A percentile compares a stretch with the other conserved stretches of the same genome.
These are phyloP conservation scores for Caracal caracal DNA, from an alignment of 2,113 vertebrate genomes.

Conservation along the genomic window DNA sequence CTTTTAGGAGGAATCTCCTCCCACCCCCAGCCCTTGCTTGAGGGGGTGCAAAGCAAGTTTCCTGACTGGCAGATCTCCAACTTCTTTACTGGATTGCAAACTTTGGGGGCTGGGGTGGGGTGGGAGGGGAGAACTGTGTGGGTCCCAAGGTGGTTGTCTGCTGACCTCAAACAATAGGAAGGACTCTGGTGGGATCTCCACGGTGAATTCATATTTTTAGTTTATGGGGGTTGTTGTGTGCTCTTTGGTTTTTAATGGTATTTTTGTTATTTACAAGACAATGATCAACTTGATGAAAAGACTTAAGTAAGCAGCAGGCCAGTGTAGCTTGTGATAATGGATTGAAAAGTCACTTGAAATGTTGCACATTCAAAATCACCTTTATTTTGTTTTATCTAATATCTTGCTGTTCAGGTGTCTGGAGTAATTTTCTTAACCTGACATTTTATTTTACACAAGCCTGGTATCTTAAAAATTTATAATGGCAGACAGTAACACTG, in stretches of 20 bases:
- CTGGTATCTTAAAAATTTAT: slow-evolving; percentile 61
- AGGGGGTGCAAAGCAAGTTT: slow-evolving; percentile 53
- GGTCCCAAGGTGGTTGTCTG: slow-evolving; percentile 46
- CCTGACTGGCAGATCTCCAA: slow-evolving; percentile 52
- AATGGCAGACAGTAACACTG: slow-evolving; percentile 61
- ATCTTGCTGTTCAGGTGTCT: slow-evolving; percentile 70
- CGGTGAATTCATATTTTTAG: slow-evolving; percentile 52
- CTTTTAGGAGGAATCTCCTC: neutral
- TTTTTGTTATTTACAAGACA: slow-evolving; percentile 57
- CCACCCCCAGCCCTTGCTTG: slow-evolving; percentile 64
- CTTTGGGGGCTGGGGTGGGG: slow-evolving; percentile 47
- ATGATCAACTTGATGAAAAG: slow-evolving; percentile 75
- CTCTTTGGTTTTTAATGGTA: slow-evolving; percentile 62
- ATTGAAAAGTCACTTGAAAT: slow-evolving; percentile 72
- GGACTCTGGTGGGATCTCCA: slow-evolving; percentile 9
- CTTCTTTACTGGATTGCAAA: slow-evolving; percentile 77
- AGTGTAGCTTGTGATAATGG: slow-evolving; percentile 63
- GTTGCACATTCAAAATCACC: slow-evolving; percentile 74
- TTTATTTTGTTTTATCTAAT: slow-evolving; percentile 81
- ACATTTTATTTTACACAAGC: slow-evolving; percentile 65
- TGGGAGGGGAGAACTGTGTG: neutral
- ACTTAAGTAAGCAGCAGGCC: slow-evolving; percentile 58
- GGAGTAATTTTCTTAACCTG: slow-evolving; percentile 68
- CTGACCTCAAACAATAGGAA: slow-evolving; percentile 70
- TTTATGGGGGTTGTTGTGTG: slow-evolving; percentile 16